Base-by-base conservation (phyloP, 2,797 vertebrate species). In the Neoniphon sammara region DNA sequence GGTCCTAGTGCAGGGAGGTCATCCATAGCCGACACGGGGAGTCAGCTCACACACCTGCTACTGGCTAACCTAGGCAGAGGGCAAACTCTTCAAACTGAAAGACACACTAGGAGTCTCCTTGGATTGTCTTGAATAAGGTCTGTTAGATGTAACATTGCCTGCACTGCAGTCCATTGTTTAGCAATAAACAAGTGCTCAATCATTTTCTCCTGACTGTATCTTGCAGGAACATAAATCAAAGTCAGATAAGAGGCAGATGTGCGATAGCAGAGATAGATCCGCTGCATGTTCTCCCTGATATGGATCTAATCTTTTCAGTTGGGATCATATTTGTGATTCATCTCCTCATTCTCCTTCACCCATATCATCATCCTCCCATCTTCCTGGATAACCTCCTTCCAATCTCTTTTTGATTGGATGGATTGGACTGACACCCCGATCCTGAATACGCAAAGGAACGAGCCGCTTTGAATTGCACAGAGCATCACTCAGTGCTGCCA, bases 251-350 rank as follows among this genome's bases (percentile, higher is more conserved):
- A 70, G 70, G 69, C 31, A 34, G 75, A 78, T 46, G 67, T 77
- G 75, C 54, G 84, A 88, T 88, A 61, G 78, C 60, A 73, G 54
- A 65, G 84, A 85, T 61, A 82, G 60, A 87, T 83, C 68, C 39
- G 12, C 66, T 53, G 63, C 66, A 59, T 58, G 66, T 73, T 73
- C 73, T 20, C 59, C 36, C 76, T 68, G 87, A 90, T 90, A 85
- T 36, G 69, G 42, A 91, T 90, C 88, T 88, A 83, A 91, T 91
- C 88, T 83, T 44, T 73, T 89, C 79, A 73, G 75, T 78, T 55
- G 56, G 58, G 52, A 81, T 91, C 79, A 79, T 74, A 81, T 85
- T 87, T 70, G 73, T 60, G 79, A 90, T 87, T 87, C 71, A 82
- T 90, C 81, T 81, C 80, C 42, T 70, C 31, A 69, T 66, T 52